Evolutionary conservation across 2,113 vertebrate species (phyloP).

Genomic region (Tenebrosternarchus preto): DNA sequence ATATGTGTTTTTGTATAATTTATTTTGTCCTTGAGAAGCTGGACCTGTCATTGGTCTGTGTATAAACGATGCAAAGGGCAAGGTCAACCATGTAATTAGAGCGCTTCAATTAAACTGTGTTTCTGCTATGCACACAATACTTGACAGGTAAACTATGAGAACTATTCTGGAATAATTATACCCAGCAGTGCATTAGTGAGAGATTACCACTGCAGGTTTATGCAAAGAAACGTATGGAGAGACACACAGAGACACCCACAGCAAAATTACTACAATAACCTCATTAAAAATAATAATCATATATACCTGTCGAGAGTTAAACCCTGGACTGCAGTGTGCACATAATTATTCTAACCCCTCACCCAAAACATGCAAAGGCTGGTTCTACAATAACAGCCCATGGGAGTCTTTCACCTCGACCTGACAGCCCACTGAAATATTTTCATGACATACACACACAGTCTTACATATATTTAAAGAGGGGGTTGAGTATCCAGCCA

Average conservation of each 20-base stretch:
- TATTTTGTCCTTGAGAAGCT: neutral
- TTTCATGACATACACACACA: slow-evolving; percentile 29
- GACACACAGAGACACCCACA: neutral
- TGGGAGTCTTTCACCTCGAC: neutral
- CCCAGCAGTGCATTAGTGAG: slow-evolving; percentile 3
- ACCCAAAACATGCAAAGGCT: neutral
- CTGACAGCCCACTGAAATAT: slow-evolving; percentile 44
- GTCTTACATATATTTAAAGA: neutral
- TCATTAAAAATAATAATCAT: slow-evolving; percentile 27
- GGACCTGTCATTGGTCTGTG: neutral
- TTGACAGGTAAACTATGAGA: slow-evolving; percentile 18
- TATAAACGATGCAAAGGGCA: neutral
- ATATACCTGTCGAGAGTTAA: slow-evolving; percentile 27
- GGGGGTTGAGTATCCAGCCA: neutral
- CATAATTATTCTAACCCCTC: slow-evolving; percentile 32
- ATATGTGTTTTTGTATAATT: slow-evolving; percentile 21
- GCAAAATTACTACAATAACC: neutral
- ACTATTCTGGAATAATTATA: slow-evolving; percentile 32
- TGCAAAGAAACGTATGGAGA: neutral
- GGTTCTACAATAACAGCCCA: neutral
- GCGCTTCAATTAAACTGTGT: slow-evolving; percentile 10
- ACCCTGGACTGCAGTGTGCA: slow-evolving; percentile 4
- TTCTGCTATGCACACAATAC: neutral
- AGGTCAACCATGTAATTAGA: slow-evolving; percentile 34
- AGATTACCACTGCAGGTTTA: neutral